Base-by-base conservation (phyloP, 2,888 invertebrate species). In the Candidula unifasciata region DNA sequence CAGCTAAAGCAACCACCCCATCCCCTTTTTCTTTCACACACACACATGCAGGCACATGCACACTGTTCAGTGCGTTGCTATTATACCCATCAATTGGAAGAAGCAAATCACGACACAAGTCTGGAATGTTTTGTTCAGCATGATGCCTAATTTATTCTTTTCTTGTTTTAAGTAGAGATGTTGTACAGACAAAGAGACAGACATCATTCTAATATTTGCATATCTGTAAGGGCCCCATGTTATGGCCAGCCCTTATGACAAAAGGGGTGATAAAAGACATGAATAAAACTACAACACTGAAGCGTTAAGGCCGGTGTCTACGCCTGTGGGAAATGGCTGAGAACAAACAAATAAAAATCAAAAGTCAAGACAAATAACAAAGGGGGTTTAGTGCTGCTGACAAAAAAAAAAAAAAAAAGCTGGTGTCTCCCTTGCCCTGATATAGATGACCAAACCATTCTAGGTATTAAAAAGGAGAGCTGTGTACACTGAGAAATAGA, bases 91-190 rank as follows among this genome's bases (percentile, higher is more conserved):
- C 2, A 44, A 44, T 44, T 10, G 13, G 44, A 10, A 1, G 6
- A 44, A 44, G 8, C 6, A 44, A 57, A 78, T n/a, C 21, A 64
- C 33, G 33, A 35, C 24, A 3, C 37, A 78, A 78, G 35, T 57
- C 54, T 35, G 16, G 33, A 13, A 60, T 24, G 35, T 71, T 37
- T 80, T 37, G 68, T 57, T 82, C 74, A 84, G 84, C 85, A 79
- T 83, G 84, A 82, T 87, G 87, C 87, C 85, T 85, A 84, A 73
- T 87, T 85, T 87, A 85, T 85, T 87, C 82, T 84, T 85, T 66
- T 79, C 81, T 83, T 79, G n/a, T 84, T 44, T 84, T 79, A 84
- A 73, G 73, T 84, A 79, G 79, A 79, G 76, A 80, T 76, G 80
- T 79, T 69, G 30, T 68, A 80, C 80, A 80, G 80, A 83, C 77